Conservation (phyloP, 2,888 invertebrate genomes). For the Corythucha ciliata region DNA sequence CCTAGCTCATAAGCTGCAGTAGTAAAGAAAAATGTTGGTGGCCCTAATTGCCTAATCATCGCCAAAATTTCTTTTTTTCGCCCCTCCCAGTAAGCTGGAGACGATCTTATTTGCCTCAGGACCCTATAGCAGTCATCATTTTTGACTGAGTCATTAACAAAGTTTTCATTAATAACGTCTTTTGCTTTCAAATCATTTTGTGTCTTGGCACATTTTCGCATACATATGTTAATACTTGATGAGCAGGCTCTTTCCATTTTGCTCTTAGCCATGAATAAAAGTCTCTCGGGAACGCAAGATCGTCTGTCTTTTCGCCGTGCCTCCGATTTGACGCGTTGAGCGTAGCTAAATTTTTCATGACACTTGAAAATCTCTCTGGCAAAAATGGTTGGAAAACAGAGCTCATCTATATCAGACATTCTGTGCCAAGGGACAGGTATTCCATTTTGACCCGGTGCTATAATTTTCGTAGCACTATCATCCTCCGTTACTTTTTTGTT, state of each 20-base stretch:
- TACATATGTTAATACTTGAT: not conserved
- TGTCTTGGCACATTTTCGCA: not conserved
- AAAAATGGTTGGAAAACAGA: conserved; percentile 21
- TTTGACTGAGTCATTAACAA: not conserved
- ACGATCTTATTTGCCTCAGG: conserved; percentile 12
- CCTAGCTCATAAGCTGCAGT: conserved; percentile 28
- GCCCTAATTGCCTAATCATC: conserved; percentile 32
- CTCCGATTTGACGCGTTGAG: no score
- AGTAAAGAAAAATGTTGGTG: conserved; percentile 31
- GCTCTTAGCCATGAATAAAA: not conserved
- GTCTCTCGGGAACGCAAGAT: not conserved
- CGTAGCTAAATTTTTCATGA: no score
- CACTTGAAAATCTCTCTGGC: no score
- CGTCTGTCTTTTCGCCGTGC: conserved; percentile 14
- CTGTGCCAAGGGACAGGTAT: conserved; percentile 15
- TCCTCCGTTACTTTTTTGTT: not conserved
- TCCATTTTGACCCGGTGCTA: conserved; percentile 20
- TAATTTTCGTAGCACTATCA: conserved; percentile 12
- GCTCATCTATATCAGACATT: conserved; percentile 10
- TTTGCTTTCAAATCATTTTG: not conserved
- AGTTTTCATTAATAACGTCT: no score
- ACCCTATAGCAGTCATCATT: not conserved
- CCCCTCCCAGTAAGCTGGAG: conserved; percentile 33
- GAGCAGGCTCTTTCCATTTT: not conserved
- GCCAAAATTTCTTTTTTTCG: conserved; percentile 33